A percentile compares a stretch with the other conserved stretches of the same genome.
These are phyloP conservation scores for Cyphomyrus plagiostoma DNA, from an alignment of 2,113 vertebrate species.

Conservation along the genomic window DNA sequence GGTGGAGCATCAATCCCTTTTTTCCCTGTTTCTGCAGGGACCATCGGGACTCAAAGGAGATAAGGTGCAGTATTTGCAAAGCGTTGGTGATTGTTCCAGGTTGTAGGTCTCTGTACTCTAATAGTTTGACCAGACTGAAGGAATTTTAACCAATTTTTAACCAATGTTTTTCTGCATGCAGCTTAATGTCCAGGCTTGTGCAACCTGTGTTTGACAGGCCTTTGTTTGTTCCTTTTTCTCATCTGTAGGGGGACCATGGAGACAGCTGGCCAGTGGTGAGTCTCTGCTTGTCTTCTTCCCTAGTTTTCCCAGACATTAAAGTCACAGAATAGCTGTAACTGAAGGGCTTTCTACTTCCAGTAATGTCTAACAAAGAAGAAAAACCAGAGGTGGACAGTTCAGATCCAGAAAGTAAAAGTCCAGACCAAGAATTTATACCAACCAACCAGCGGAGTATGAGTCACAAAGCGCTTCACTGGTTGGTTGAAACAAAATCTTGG, in stretches of 20 bases:
- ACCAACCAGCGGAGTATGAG: background rate
- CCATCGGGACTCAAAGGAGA: constrained; percentile 74
- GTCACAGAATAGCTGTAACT: background rate
- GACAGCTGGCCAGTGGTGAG: constrained; percentile 7
- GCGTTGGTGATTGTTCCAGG: background rate
- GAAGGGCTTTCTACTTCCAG: background rate
- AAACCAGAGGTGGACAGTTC: background rate
- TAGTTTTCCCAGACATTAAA: background rate
- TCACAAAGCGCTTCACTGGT: too few relatives aligned
- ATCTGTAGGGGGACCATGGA: constrained; percentile 15
- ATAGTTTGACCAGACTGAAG: background rate
- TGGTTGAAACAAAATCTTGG: background rate
- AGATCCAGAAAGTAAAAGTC: background rate
- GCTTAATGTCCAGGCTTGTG: background rate
- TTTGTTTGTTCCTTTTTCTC: background rate
- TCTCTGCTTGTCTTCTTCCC: background rate
- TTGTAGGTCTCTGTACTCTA: background rate
- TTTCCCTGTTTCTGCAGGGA: constrained; percentile 55
- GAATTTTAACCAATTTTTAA: background rate
- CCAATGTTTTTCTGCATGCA: background rate
- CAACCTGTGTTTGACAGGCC: background rate
- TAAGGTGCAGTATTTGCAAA: constrained; percentile 60
- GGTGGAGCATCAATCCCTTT: too few relatives aligned
- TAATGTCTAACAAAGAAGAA: background rate
- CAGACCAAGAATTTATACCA: background rate